phyloP scores from a whole-genome alignment of 2,888 invertebrate genomes.

The Hydrotaea cyrtoneurina region DNA sequence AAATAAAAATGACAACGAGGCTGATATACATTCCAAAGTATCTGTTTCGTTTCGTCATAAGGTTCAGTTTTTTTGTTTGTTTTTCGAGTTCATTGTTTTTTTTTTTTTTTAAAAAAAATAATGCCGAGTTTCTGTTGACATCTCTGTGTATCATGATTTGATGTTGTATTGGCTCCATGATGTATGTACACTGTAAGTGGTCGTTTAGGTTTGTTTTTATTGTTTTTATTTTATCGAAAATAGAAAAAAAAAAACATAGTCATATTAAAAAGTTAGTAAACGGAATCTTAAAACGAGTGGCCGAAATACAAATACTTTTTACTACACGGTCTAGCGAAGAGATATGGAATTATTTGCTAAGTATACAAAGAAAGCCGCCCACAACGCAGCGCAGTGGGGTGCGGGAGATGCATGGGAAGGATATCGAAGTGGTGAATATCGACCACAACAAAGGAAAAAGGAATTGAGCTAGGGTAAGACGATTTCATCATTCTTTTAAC shows the following conservation, averaged over 20 bases:
- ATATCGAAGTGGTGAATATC: too few relatives aligned
- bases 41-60: conserved; percentile 10
- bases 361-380: too few relatives aligned
- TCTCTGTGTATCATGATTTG: conserved; percentile 30
- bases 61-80: background rate
- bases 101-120: conserved; percentile 37
- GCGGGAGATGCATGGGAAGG: too few relatives aligned
- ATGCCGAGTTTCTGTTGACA: conserved; percentile 34
- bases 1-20: conserved; percentile 22
- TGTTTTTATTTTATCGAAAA: background rate
- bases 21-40: conserved; percentile 24
- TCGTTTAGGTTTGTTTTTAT: background rate
- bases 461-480: too few relatives aligned
- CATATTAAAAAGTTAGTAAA: background rate
- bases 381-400: too few relatives aligned
- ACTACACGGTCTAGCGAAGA: too few relatives aligned
- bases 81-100: background rate
- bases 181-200: background rate
- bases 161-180: background rate
- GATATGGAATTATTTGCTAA: too few relatives aligned
- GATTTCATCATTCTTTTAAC: too few relatives aligned
- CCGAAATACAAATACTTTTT: too few relatives aligned
- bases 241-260: too few relatives aligned
- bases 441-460: too few relatives aligned
- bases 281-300: too few relatives aligned